phyloP scores from a whole-genome alignment of 2,113 vertebrate species.

The Falco punctatus region DNA sequence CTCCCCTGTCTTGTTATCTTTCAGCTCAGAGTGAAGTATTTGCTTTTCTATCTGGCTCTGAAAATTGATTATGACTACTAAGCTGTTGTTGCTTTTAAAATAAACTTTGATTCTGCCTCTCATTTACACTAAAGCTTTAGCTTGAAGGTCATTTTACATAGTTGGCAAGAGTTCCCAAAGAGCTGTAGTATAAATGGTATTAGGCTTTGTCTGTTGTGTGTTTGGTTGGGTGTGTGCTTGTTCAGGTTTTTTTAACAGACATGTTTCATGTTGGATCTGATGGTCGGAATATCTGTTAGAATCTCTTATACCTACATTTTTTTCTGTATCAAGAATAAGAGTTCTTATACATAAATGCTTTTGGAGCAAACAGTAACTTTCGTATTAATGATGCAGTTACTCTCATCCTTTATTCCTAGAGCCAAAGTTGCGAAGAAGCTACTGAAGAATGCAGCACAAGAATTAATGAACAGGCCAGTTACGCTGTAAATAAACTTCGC shows the following conservation, averaged over 20 bases:
- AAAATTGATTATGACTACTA: not conserved
- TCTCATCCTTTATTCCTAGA: slow-evolving; percentile 62
- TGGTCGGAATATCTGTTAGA: not conserved
- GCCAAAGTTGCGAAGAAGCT: slow-evolving; percentile 81
- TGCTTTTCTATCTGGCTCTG: not conserved
- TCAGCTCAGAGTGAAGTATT: not conserved
- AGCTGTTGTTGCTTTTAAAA: slow-evolving; percentile 11
- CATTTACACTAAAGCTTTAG: not conserved
- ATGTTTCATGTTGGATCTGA: not conserved
- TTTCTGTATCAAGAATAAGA: not conserved
- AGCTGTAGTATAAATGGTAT: not conserved
- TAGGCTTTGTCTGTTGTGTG: not conserved
- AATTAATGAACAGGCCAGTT: slow-evolving; percentile 93
- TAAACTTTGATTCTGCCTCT: not conserved
- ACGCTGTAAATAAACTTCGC: slow-evolving; percentile 90
- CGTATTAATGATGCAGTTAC: not conserved
- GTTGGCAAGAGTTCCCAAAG: not conserved
- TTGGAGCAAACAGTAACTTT: not conserved
- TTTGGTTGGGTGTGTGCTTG: not conserved
- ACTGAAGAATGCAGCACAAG: slow-evolving; percentile 85
- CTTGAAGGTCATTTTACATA: not conserved
- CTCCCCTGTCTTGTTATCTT: not conserved
- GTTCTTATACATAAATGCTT: not conserved
- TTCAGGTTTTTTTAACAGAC: not conserved
- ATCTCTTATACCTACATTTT: not conserved